Evolutionary conservation across 2,888 invertebrate genomes (phyloP), one percentile per base, ranked within the genome.

Genomic region (Limnephilus rhombicus): DNA sequence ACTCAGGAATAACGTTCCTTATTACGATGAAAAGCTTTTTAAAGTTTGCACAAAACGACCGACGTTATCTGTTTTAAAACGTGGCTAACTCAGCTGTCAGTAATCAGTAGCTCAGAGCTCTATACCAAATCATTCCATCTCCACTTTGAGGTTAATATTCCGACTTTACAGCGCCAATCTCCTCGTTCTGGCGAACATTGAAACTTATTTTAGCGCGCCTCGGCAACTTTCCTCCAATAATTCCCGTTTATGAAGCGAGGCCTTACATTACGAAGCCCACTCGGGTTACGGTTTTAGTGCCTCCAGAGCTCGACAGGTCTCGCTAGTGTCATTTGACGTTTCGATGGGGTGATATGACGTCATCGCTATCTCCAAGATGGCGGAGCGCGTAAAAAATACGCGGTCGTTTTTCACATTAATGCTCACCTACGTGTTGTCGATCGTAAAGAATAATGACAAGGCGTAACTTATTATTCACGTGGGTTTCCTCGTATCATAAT

Each of bases 221-320:
- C 86, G 41, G 45, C 86, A 86, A 86, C 86, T 86, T 86, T n/a
- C 41, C 86, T 24, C 37, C 29, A 29, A 86, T 86, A 86, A 45
- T 86, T 86, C 86, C 45, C n/a, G 86, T 86, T 86, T 86, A 86
- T 45, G 86, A 45, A 45, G 86, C n/a, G 45, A 86, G 45, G 41
- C 86, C 45, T 45, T 41, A 41, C 49, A 86, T 86, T 86, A 41
- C 45, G 68, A 68, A 24, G 45, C 86, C n/a, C 86, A 45, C 86
- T 86, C 86, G n/a, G n/a, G 45, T 86, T 86, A 86, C 86, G 45
- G 86, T 29, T 86, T 86, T 86, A 86, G 86, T 86, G 45, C 86
- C 86, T 49, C 45, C 45, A 86, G 37, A 41, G 45, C 45, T 29
- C 86, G n/a, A 37, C 45, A 29, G 86, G 86, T 86, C 86, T 86